These are phyloP conservation scores for Ormyrus pomaceus DNA, from an alignment of 2,888 invertebrate genomes.

Conservation along the genomic window DNA sequence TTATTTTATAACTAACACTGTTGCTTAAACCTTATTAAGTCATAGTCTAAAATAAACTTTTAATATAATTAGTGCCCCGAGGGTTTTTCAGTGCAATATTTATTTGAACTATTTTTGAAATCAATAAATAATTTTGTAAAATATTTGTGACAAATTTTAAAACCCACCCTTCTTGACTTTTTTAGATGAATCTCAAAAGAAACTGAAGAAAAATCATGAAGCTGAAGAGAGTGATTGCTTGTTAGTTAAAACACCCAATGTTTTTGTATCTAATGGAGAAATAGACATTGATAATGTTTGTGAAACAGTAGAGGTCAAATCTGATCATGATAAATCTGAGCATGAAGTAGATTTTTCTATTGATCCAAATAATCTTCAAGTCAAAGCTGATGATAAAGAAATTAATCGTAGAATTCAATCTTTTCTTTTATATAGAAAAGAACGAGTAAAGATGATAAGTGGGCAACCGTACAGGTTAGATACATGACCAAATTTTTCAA, in stretches of 20 bases:
- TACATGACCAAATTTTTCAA: conserved; percentile 1
- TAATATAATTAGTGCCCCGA: too few species aligned
- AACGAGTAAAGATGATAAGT: conserved; percentile 85
- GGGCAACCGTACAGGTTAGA: conserved; percentile 77
- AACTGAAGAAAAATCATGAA: background rate
- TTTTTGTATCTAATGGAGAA: conserved; percentile 13
- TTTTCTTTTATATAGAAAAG: conserved; percentile 86
- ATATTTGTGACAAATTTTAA: conserved; percentile 28
- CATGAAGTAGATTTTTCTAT: conserved; percentile 59
- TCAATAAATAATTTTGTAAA: conserved; percentile 38
- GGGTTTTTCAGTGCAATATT: too few species aligned
- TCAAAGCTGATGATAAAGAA: conserved; percentile 82
- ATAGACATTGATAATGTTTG: conserved; percentile 50
- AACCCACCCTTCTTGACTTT: conserved; percentile 31
- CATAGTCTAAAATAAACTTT: too few species aligned
- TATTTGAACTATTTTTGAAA: conserved; percentile 3
- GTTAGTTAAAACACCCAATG: background rate
- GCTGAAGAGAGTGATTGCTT: background rate
- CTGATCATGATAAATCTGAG: conserved; percentile 27
- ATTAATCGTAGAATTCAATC: conserved; percentile 83
- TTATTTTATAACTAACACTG: too few species aligned
- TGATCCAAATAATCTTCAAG: conserved; percentile 80
- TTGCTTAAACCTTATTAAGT: too few species aligned
- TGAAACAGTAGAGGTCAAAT: conserved; percentile 39
- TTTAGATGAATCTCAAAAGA: conserved; percentile 32